A percentile compares a stretch with the other conserved stretches of the same genome.
Evolutionary conservation across 1,140 invertebrate species (phyloP).

Genomic region (Phymorhynchus buccinoides): DNA sequence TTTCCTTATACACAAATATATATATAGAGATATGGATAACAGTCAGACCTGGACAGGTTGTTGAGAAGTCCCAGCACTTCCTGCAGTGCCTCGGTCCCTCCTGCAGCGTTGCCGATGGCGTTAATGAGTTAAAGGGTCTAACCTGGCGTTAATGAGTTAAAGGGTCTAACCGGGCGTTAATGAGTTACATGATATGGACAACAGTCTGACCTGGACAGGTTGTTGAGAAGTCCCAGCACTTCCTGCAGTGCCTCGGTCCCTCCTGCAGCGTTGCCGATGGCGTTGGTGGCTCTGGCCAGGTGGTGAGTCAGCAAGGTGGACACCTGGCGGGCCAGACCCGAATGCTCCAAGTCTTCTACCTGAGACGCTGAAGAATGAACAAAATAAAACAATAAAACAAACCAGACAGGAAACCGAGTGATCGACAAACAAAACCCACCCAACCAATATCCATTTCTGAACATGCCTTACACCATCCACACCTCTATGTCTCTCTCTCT

Average conservation of each 20-base stretch:
- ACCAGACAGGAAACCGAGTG: too few relatives aligned
- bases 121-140: too few relatives aligned
- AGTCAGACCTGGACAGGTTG: conserved; percentile 63
- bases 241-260: conserved; percentile 72
- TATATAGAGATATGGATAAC: too few relatives aligned
- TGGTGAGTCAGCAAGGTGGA: conserved; percentile 72
- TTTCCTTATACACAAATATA: too few relatives aligned
- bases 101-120: conserved; percentile 68
- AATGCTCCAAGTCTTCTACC: conserved; percentile 69
- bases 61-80: conserved; percentile 73
- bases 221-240: conserved; percentile 71
- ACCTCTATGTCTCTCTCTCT: too few relatives aligned
- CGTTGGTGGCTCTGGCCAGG: conserved; percentile 71
- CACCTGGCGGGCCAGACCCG: conserved; percentile 72
- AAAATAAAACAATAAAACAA: too few relatives aligned
- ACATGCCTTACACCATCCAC: too few relatives aligned
- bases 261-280: conserved; percentile 68
- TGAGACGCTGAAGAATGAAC: conserved; percentile 61
- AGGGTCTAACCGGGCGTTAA: too few relatives aligned
- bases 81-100: conserved; percentile 70
- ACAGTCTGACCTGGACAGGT: conserved; percentile 62
- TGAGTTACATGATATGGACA: too few relatives aligned
- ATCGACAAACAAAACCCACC: too few relatives aligned
- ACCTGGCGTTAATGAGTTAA: too few relatives aligned
- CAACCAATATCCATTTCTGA: too few relatives aligned